Evolutionary conservation across 2,113 vertebrate species (phyloP), one percentile per base, ranked within the genome.

Genomic region (Ceyx margarethae): DNA sequence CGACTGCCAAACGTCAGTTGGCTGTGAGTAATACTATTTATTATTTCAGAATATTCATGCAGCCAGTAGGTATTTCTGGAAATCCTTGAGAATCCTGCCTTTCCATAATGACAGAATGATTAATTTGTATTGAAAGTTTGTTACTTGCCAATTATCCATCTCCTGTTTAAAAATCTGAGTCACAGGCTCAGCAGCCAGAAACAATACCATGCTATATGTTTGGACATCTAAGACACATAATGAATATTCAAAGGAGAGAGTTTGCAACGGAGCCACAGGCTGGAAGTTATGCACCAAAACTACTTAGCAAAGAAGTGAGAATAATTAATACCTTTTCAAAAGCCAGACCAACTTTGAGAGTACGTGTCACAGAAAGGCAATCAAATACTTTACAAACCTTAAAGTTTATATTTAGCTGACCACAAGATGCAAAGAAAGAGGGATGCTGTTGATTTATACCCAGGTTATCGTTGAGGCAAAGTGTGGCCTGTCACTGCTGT

Each of bases 371-470:
- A 75, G 86, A 91, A 78, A 76, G 35, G 26, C 37, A 74, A 37
- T 37, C 86, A 40, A 31, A 29, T 33, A 66, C 31, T 18, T 18
- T 81, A 71, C 10, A 80, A 88, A 46, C 37, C 58, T 42, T 50
- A 51, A 75, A 71, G 84, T 77, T 56, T 71, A 14, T 83, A 46
- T 45, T 71, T 81, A 64, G 26, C 61, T 74, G 64, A 81, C 22
- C 57, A 69, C 20, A 42, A 43, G 13, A 17, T 58, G 42, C 61
- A 86, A 85, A 66, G 26, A 91, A 61, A 69, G 20, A 60, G 66
- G 33, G 21, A 68, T 80, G 58, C 20, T 94, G 14, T 78, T 96
- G 95, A 97, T 97, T 98, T 97, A 97, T 97, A 91, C 78, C 82
- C 14, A 31, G 64, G 91, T 61, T 77, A 95, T 73, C 2, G 0